These are phyloP conservation scores for Colletes latitarsis DNA, from an alignment of 1,140 invertebrate genomes.

Conservation along the genomic window DNA sequence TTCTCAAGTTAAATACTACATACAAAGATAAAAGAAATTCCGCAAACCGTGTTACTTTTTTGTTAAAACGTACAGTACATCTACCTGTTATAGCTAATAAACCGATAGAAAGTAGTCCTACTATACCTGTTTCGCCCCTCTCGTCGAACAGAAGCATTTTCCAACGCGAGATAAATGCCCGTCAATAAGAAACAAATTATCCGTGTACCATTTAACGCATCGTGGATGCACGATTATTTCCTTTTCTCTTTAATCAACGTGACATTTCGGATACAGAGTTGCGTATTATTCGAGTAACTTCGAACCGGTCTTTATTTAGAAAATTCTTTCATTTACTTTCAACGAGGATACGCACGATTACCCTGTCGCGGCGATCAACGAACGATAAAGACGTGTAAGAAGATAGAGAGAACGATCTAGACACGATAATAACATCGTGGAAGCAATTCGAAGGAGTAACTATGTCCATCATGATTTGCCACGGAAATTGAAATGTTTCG, in stretches of 20 bases:
- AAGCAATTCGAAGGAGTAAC: too few relatives aligned
- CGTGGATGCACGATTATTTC: neutral
- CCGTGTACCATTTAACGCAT: neutral
- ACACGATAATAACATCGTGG: neutral
- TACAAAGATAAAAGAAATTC: too few relatives aligned
- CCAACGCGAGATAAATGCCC: neutral
- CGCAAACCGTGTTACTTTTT: neutral
- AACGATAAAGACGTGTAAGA: neutral
- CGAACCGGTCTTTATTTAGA: too few relatives aligned
- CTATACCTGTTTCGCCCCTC: slow-evolving; percentile 7
- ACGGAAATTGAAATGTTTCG: slow-evolving; percentile 23
- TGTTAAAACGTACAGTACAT: neutral
- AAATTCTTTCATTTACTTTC: too few relatives aligned
- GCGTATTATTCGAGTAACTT: too few relatives aligned
- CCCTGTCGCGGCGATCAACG: neutral
- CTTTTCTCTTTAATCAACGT: too few relatives aligned
- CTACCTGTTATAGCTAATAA: neutral
- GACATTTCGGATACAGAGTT: too few relatives aligned
- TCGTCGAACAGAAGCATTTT: neutral
- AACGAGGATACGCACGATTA: neutral
- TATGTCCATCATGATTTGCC: neutral
- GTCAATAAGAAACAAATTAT: neutral
- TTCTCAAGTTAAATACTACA: too few relatives aligned
- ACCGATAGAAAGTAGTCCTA: slow-evolving; percentile 21
- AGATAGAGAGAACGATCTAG: neutral